Evolutionary conservation across 1,140 invertebrate species (phyloP).

Genomic region (Pseudomyrmex concolor): DNA sequence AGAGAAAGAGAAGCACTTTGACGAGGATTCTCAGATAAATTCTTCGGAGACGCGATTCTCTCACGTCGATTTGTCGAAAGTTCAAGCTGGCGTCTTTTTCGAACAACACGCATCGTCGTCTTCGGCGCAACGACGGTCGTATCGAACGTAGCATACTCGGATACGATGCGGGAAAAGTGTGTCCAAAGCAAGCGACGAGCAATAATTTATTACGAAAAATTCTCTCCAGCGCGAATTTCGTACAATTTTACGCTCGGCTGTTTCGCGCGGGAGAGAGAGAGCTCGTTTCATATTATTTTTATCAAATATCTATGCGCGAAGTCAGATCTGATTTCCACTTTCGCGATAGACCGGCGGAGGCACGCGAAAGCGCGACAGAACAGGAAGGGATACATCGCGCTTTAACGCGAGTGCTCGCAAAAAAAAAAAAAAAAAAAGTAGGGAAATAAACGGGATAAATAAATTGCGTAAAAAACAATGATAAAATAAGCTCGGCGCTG

Average conservation of each 20-base stretch:
- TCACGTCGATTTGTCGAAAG: not conserved
- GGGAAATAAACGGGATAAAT: slow-evolving; percentile 52
- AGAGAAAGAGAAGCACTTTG: not conserved
- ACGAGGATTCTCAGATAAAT: not conserved
- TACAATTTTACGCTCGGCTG: not conserved
- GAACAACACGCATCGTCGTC: slow-evolving; percentile 2
- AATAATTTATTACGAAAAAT: slow-evolving; percentile 47
- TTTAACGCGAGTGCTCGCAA: slow-evolving; percentile 13
- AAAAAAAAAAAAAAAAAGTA: not conserved
- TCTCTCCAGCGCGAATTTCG: not conserved
- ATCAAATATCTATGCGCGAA: slow-evolving; percentile 35
- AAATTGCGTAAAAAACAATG: slow-evolving; percentile 61
- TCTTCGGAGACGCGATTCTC: slow-evolving; percentile 8
- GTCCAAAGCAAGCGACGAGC: not conserved
- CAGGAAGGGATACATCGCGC: slow-evolving; percentile 40
- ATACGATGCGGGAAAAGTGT: too few species aligned
- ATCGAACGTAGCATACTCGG: too few species aligned
- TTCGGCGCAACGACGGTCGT: not conserved
- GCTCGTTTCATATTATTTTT: slow-evolving; percentile 39
- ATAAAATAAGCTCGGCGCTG: slow-evolving; percentile 52
- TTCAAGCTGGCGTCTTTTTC: slow-evolving; percentile 14
- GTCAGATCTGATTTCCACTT: slow-evolving; percentile 4
- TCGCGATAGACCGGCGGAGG: not conserved
- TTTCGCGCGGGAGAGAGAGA: not conserved
- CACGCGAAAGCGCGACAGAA: slow-evolving; percentile 31